phyloP scores from a whole-genome alignment of 2,888 invertebrate genomes.

The Melanostoma mellinum region DNA sequence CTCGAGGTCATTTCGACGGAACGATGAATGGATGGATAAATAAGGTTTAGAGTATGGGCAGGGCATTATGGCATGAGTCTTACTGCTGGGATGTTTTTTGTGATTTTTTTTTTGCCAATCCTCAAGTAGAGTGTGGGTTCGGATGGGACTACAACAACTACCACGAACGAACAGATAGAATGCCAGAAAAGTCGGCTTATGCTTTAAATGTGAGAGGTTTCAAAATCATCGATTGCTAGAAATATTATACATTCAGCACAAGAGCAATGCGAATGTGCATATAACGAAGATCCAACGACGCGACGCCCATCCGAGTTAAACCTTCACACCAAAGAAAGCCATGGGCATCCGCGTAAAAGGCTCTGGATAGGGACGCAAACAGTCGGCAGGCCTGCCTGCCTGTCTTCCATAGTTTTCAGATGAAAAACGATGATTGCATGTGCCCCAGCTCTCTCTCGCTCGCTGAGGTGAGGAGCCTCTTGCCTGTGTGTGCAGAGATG shows the following conservation, averaged over 20 bases:
- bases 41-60: conserved; percentile 68
- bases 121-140: conserved; percentile 44
- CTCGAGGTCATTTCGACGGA: conserved; percentile 70
- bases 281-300: conserved; percentile 71
- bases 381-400: conserved; percentile 36
- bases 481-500: conserved; percentile 25
- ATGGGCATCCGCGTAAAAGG: conserved; percentile 65
- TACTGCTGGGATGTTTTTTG: conserved; percentile 2
- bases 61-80: conserved; percentile 44
- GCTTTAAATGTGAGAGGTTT: conserved; percentile 59
- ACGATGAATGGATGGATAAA: conserved; percentile 72
- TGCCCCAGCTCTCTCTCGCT: conserved; percentile 45
- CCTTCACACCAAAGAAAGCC: conserved; percentile 69
- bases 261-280: conserved; percentile 67
- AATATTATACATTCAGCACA: conserved; percentile 70
- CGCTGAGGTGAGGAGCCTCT: conserved; percentile 7
- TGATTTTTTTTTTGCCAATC: conserved; percentile 47
- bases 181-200: conserved; percentile 47
- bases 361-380: conserved; percentile 28
- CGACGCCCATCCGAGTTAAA: conserved; percentile 68
- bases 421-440: conserved; percentile 73
- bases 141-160: background rate
- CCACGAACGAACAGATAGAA: conserved; percentile 3
- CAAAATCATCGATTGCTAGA: conserved; percentile 72
- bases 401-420: conserved; percentile 69